Base-by-base conservation (phyloP, 2,113 vertebrate species). In the Murina feae region DNA sequence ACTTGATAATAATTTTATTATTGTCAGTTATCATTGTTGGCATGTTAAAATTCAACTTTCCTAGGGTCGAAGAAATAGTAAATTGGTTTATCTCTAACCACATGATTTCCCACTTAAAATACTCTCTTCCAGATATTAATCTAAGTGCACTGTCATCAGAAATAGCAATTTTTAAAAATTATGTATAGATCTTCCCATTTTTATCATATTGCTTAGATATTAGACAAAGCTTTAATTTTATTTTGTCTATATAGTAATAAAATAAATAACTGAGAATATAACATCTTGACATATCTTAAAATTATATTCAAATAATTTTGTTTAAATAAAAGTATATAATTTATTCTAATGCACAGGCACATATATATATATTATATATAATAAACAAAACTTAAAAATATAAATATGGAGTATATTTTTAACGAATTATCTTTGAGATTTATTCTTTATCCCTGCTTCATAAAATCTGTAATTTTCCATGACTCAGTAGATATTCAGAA, bases 251-350 rank as follows among this genome's bases (percentile, higher is more conserved):
- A 91, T 49, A 80, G 28, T 90, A 97, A 95, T 83, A 55, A 96
- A 97, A 96, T 76, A 97, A 97, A 92, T 47, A 97, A 85, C 35
- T 93, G 0, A 8, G 60, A 96, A 92, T 94, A 66, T 72, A 14
- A 80, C 94, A 63, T 93, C 17, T 51, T 87, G 35, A 5, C 21
- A 65, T 55, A 78, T 21, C 39, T 65, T 76, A 91, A 88, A 80
- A 84, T 79, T 55, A 7, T 89, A 44, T 71, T 55, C 3, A 20
- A 69, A 9, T 2, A 65, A 3, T 51, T 88, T 82, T 90, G 0
- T 79, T 89, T 35, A 65, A 74, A 39, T n/a, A 55, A 79, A 95
- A 85, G 0, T 13, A 81, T 11, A 1, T 44, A n/a, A 35, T 88
- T 91, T 92, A 65, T 76, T 71, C 28, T 44, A 65, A 78, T 65